Evolutionary conservation across 2,888 invertebrate genomes (phyloP), one percentile per base, ranked within the genome.

Genomic region (Drosophila subquinaria): DNA sequence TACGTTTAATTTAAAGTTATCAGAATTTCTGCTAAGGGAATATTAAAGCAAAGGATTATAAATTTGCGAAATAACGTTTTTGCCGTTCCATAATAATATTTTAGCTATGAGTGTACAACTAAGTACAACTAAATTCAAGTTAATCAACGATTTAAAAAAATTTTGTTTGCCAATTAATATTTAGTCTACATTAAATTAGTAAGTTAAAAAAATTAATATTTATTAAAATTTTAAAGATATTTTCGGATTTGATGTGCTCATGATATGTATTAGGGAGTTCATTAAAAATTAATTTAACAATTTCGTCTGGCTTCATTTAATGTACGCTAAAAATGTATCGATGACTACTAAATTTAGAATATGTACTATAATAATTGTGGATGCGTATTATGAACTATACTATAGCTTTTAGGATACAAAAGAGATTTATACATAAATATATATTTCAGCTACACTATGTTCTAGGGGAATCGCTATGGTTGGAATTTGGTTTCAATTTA

Each of bases 401-500:
- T 9, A 20, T 59, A 50, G 50, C 59, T 42, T 57, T 50, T 50
- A 77, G 65, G 53, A 70, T 63, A 81, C 78, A 75, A 62, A 78
- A 64, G 66, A 68, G 50, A 69, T 74, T 67, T 59, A 43, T 57
- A 45, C 48, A 56, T 64, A 38, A 43, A 30, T 30, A 30, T 30
- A 30, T 30, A 30, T 30, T 30, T 30, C 40, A 82, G 74, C 70
- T 82, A 82, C 73, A 73, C 73, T 82, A 82, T 73, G 70, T 66
- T 69, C 77, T 84, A 84, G 51, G 45, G 71, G 67, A 40, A 43
- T 53, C 62, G 65, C 52, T 73, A 64, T 52, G 36, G 64, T n/a
- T 20, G 30, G 47, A 23, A n/a, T 23, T 42, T 23, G 45, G 62
- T 9, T 15, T 59, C 5, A 4, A 52, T 15, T 47, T 4, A 57